Evolutionary conservation across 2,113 vertebrate genomes (phyloP).

Genomic region (Muntiacus reevesi): DNA sequence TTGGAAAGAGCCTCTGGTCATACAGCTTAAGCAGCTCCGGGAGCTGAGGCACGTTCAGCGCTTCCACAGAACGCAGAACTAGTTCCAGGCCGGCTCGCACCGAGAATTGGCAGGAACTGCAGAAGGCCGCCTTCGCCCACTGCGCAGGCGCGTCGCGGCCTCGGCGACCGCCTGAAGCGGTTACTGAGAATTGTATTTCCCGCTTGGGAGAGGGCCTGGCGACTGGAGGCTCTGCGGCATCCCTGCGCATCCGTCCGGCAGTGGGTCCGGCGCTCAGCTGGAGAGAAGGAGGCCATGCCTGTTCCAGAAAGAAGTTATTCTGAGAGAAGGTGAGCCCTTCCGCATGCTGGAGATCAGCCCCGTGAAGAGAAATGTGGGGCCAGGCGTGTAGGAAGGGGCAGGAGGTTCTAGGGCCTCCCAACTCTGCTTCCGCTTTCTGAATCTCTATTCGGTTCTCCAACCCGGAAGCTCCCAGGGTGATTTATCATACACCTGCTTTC

Average conservation of each 20-base stretch:
- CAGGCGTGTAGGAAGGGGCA: background rate
- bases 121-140: fast-evolving
- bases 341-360: background rate
- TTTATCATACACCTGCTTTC: background rate
- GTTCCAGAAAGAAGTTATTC: background rate
- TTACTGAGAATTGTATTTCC: conserved; percentile 74
- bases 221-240: fast-evolving
- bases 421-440: fast-evolving
- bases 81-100: fast-evolving
- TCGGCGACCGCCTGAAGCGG: background rate
- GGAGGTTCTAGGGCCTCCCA: background rate
- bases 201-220: fast-evolving
- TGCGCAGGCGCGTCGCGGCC: background rate
- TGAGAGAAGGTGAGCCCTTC: background rate
- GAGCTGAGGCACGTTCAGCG: conserved; percentile 79
- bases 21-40: conserved; percentile 87
- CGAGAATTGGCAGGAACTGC: background rate
- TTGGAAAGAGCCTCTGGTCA: conserved; percentile 88
- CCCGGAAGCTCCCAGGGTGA: background rate
- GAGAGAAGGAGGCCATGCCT: fast-evolving
- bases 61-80: background rate
- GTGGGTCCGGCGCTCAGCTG: fast-evolving
- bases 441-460: background rate
- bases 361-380: background rate
- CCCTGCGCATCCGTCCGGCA: fast-evolving